Conservation (phyloP, 2,888 invertebrate genomes). For the Sinelater perroti region DNA sequence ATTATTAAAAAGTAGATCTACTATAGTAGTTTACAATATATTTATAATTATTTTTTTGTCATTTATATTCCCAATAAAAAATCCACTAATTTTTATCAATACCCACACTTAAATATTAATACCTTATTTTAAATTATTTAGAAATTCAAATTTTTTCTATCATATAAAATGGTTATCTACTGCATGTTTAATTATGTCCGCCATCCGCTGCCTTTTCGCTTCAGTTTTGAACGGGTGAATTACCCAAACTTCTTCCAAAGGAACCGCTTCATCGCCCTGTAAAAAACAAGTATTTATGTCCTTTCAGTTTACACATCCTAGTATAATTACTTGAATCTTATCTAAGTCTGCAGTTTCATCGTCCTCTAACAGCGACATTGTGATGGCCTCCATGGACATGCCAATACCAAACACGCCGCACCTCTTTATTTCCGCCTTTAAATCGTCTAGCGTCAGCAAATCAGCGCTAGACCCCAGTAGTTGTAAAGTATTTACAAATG, state of each 20-base stretch:
- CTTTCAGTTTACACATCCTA: not conserved
- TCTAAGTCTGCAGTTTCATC: conserved; percentile 69
- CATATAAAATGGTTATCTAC: conserved; percentile 59
- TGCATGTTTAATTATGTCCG: conserved; percentile 71
- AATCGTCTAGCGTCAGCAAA: conserved; percentile 64
- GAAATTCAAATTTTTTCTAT: not conserved
- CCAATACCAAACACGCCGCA: conserved; percentile 67
- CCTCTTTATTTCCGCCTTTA: conserved; percentile 66
- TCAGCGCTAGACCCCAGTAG: conserved; percentile 70
- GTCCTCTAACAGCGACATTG: conserved; percentile 66
- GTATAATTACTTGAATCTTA: conserved; percentile 59
- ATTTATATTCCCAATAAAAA: not conserved
- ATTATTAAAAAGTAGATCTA: too few species aligned
- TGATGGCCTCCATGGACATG: conserved; percentile 69
- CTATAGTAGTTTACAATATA: not conserved
- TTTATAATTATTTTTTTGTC: not conserved
- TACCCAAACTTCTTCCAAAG: conserved; percentile 73
- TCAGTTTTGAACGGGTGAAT: conserved; percentile 68
- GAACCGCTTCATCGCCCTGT: conserved; percentile 65
- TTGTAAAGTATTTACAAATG: conserved; percentile 64
- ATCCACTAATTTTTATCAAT: too few species aligned
- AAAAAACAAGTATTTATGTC: conserved; percentile 6
- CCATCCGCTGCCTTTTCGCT: conserved; percentile 68
- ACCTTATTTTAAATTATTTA: too few species aligned
- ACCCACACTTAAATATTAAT: too few species aligned